phyloP scores from a whole-genome alignment of 64 coral and sea anemone genomes.

The Porites australiensis region DNA sequence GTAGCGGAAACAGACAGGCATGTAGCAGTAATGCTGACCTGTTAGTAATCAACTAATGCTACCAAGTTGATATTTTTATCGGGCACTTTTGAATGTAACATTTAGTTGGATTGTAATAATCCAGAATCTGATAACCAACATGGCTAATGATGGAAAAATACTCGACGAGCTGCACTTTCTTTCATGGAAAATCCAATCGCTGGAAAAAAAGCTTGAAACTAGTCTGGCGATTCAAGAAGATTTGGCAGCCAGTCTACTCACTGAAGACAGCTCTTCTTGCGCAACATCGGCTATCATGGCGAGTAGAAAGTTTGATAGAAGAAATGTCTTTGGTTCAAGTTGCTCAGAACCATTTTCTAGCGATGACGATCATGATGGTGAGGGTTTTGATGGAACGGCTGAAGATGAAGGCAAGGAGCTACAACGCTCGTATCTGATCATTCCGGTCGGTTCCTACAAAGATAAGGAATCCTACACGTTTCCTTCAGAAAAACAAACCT shows the following conservation, averaged over 20 bases:
- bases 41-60: too few relatives aligned
- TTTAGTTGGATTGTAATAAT: not conserved
- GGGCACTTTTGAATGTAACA: not conserved
- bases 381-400: not conserved
- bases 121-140: not conserved
- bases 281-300: not conserved
- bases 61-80: too few relatives aligned
- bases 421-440: conserved; percentile 67
- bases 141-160: conserved; percentile 45
- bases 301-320: conserved; percentile 29
- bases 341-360: conserved; percentile 11
- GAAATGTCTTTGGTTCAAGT: conserved; percentile 22
- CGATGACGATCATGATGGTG: conserved; percentile 4
- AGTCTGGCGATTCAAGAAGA: conserved; percentile 36
- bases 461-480: not conserved
- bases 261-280: conserved; percentile 18
- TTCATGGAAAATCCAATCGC: conserved; percentile 70
- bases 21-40: too few relatives aligned
- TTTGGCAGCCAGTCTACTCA: conserved; percentile 36
- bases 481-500: conserved; percentile 80
- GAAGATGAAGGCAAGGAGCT: not conserved
- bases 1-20: too few relatives aligned
- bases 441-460: conserved; percentile 80
- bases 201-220: conserved; percentile 79
- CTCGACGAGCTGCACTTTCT: conserved; percentile 61